Conservation (phyloP, 2,888 invertebrate species). For the Crioceris asparagi region DNA sequence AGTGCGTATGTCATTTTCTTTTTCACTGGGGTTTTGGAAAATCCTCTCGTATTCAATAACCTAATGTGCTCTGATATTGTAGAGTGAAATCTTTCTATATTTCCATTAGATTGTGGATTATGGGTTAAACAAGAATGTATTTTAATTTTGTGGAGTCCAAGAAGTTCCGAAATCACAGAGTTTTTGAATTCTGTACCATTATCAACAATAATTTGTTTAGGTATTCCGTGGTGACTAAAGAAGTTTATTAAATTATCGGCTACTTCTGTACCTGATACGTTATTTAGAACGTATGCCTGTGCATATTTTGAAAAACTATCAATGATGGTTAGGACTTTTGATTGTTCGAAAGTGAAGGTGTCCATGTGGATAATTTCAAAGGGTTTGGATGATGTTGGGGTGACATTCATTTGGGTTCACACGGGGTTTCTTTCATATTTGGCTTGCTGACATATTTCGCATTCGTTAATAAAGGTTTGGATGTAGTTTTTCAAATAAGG, state of each 20-base stretch:
- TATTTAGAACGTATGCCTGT: conserved; percentile 13
- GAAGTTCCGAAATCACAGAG: too few species aligned
- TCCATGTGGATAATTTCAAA: conserved; percentile 10
- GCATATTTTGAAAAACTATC: conserved; percentile 18
- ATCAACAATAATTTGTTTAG: conserved; percentile 15
- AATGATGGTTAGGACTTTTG: conserved; percentile 17
- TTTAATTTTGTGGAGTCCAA: too few species aligned
- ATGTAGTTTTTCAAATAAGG: conserved; percentile 7
- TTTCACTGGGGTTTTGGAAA: too few species aligned
- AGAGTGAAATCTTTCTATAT: too few species aligned
- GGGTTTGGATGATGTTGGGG: conserved; percentile 2
- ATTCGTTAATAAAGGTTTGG: conserved; percentile 9
- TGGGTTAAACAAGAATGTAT: too few species aligned
- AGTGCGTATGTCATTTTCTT: too few species aligned
- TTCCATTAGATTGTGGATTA: too few species aligned
- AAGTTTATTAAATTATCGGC: conserved; percentile 11
- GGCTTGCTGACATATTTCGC: conserved; percentile 7
- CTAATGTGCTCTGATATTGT: too few species aligned
- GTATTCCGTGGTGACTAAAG: conserved; percentile 17
- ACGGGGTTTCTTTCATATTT: too few species aligned
- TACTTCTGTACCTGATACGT: conserved; percentile 8
- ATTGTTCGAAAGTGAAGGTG: conserved; percentile 12
- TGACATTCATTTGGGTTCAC: conserved; percentile 3
- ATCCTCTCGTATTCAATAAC: too few species aligned
- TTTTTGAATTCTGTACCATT: conserved; percentile 19